phyloP scores from a whole-genome alignment of 2,113 vertebrate species.

The Mellivora capensis region DNA sequence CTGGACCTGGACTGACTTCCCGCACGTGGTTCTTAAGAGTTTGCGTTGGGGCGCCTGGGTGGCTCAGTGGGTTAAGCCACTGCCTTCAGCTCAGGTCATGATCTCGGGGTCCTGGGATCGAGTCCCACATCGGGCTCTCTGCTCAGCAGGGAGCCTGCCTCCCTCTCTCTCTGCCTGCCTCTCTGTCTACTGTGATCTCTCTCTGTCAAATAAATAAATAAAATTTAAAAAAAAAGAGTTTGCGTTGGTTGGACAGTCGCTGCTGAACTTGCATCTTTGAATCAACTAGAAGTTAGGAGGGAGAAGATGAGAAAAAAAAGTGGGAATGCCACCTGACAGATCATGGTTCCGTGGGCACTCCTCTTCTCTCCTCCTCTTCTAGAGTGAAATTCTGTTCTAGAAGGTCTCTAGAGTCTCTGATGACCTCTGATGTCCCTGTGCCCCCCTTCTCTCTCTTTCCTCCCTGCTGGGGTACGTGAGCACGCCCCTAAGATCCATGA shows the following conservation, averaged over 20 bases:
- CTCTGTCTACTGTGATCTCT: too few relatives aligned
- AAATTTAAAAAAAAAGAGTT: too few relatives aligned
- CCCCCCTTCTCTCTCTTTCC: too few relatives aligned
- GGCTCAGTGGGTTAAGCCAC: too few relatives aligned
- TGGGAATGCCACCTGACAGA: background rate
- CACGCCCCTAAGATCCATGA: background rate
- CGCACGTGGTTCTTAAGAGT: background rate
- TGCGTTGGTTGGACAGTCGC: background rate
- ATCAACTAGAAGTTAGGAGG: background rate
- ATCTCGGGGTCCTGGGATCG: too few relatives aligned
- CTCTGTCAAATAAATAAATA: too few relatives aligned
- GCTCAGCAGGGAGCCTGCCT: too few relatives aligned
- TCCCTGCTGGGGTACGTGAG: background rate
- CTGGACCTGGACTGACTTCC: background rate
- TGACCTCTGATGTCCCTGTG: background rate
- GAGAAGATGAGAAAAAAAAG: background rate
- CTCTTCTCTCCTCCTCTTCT: background rate
- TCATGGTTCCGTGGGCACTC: background rate
- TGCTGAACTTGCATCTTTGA: background rate
- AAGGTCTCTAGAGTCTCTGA: background rate
- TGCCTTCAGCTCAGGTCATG: too few relatives aligned
- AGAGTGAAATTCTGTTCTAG: background rate
- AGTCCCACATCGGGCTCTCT: too few relatives aligned
- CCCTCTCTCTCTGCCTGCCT: too few relatives aligned
- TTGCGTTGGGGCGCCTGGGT: too few relatives aligned